Conservation (phyloP, 2,797 vertebrate genomes). For the Tachyglossus aculeatus region DNA sequence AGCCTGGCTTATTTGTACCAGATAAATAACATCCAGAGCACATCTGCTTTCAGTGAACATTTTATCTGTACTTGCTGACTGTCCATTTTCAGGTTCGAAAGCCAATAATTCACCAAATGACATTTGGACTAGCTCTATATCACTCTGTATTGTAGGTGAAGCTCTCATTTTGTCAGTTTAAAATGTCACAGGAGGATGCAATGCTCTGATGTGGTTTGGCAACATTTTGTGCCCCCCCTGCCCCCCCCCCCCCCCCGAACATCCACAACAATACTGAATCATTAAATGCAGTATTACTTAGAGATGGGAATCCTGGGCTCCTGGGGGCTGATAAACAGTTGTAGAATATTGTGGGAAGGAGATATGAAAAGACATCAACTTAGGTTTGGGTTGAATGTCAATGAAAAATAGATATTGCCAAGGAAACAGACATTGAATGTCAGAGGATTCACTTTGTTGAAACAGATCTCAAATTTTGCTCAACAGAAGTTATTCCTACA, state of each 20-base stretch:
- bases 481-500: too few species aligned
- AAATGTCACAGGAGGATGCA: background rate
- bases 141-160: background rate
- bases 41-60: background rate
- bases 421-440: too few species aligned
- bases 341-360: background rate
- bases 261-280: background rate
- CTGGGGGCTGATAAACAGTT: background rate
- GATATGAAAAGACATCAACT: background rate
- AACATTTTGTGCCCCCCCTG: background rate
- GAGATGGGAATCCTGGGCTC: background rate
- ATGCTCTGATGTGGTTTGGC: background rate
- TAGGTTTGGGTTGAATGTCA: too few species aligned
- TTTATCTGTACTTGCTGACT: conserved; percentile 14
- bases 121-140: background rate
- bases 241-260: background rate
- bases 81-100: conserved; percentile 34
- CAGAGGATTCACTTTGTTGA: too few species aligned
- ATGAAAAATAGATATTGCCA: background rate
- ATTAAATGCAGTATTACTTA: background rate
- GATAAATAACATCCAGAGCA: conserved; percentile 17
- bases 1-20: too few species aligned
- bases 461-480: too few species aligned
- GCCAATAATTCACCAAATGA: background rate
- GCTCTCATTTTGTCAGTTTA: background rate